These are phyloP conservation scores for Datnioides undecimradiatus DNA, from an alignment of 2,113 vertebrate species.

Conservation along the genomic window DNA sequence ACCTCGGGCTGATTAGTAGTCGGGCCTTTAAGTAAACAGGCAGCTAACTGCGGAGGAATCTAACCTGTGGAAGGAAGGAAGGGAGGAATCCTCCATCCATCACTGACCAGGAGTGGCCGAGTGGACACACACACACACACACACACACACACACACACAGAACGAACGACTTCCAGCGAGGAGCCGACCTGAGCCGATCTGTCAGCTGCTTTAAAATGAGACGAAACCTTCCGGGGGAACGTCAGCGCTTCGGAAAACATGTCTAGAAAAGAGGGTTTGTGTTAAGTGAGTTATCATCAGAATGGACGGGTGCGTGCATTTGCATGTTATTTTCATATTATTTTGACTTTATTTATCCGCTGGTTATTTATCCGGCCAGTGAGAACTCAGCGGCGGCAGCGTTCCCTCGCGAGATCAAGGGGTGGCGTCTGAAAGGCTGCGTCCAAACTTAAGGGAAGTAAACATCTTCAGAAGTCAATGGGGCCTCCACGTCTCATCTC, in stretches of 20 bases:
- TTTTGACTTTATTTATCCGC: conserved; percentile 38
- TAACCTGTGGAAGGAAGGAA: conserved; percentile 60
- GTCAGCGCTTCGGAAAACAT: neutral
- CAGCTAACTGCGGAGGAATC: conserved; percentile 59
- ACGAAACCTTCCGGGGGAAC: neutral
- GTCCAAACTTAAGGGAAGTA: conserved; percentile 60
- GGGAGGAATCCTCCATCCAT: conserved; percentile 64
- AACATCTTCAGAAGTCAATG: conserved; percentile 63
- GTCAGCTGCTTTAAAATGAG: too few species aligned
- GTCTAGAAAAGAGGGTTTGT: neutral
- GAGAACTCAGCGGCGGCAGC: conserved; percentile 37
- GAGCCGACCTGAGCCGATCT: too few species aligned
- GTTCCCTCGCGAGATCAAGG: conserved; percentile 53
- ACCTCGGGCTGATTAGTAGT: conserved; percentile 84
- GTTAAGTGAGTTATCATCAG: neutral
- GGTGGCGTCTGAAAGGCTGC: conserved; percentile 44
- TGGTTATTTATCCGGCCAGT: conserved; percentile 53
- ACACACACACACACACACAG: too few species aligned
- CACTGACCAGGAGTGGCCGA: conserved; percentile 40
- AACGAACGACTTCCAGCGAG: too few species aligned
- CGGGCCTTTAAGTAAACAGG: conserved; percentile 82
- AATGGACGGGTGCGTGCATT: neutral
- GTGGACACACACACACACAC: neutral
- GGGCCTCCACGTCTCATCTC: conserved; percentile 44
- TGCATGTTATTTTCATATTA: conserved; percentile 13